A percentile compares a stretch with the other conserved stretches of the same genome.
phyloP scores from a whole-genome alignment of 2,797 vertebrate genomes.

The Agapornis canus region DNA sequence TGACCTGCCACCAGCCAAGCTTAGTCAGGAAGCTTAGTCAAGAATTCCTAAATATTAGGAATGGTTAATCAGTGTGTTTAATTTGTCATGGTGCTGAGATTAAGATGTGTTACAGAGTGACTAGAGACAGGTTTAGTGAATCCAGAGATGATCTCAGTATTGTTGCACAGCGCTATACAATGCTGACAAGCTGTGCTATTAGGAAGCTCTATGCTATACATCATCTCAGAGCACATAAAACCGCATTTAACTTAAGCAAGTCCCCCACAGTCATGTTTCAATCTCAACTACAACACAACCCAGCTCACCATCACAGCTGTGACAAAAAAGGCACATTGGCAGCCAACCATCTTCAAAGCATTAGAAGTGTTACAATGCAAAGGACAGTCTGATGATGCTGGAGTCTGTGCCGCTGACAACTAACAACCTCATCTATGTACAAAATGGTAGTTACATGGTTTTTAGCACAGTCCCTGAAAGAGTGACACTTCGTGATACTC shows the following conservation, averaged over 20 bases:
- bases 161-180: rapidly evolving
- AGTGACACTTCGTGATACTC: neutral
- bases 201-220: neutral
- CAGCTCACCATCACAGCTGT: neutral
- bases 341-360: neutral
- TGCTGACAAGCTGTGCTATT: neutral
- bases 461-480: neutral
- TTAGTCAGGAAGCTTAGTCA: neutral
- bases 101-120: neutral
- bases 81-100: neutral
- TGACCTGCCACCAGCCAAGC: neutral
- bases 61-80: neutral
- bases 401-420: neutral
- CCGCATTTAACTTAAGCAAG: neutral
- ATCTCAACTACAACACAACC: neutral
- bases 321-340: neutral
- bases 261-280: neutral
- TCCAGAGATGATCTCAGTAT: neutral
- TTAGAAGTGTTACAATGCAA: neutral
- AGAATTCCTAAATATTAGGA: neutral
- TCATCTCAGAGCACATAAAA: rapidly evolving
- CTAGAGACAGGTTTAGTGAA: neutral
- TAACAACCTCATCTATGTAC: neutral
- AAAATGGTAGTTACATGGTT: neutral
- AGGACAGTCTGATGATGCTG: neutral